phyloP scores from a whole-genome alignment of 2,113 vertebrate species.

The Microcebus jonahi region DNA sequence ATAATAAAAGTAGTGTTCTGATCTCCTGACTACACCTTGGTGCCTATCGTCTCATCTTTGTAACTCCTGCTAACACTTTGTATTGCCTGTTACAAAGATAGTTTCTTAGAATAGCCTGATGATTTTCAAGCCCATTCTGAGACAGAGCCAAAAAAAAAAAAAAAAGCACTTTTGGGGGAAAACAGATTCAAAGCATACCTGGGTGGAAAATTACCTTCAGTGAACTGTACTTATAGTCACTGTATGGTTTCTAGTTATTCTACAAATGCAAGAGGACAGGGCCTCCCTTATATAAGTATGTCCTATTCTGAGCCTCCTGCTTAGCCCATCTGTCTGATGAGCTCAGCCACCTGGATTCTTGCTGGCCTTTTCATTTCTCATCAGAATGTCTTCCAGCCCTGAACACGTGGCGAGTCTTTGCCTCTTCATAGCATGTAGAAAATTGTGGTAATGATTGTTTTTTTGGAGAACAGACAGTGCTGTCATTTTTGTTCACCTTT shows the following conservation, averaged over 20 bases:
- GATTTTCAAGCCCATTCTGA: slow-evolving; percentile 34
- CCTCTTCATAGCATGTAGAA: background rate
- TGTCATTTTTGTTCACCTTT: slow-evolving; percentile 41
- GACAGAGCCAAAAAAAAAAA: slow-evolving; percentile 43
- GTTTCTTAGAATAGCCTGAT: background rate
- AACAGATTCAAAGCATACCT: slow-evolving; percentile 51
- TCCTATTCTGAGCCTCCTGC: background rate
- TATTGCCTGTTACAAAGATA: background rate
- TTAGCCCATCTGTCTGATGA: background rate
- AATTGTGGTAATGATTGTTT: slow-evolving; percentile 20
- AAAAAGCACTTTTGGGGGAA: background rate
- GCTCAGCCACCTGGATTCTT: background rate
- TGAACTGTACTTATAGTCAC: background rate
- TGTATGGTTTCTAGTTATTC: background rate
- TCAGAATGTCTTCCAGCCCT: background rate
- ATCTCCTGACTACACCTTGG: background rate
- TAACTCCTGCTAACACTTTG: background rate
- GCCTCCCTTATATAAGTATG: background rate
- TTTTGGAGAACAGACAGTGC: background rate
- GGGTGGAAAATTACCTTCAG: slow-evolving; percentile 47
- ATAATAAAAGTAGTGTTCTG: background rate
- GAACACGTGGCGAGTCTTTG: background rate
- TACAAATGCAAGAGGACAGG: background rate
- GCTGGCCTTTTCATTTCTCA: background rate
- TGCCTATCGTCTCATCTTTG: background rate